Percentiles rank a stretch among this genome's conserved stretches.
These are phyloP conservation scores for Danio albolineatus DNA, from an alignment of 2,797 vertebrate genomes.

Conservation along the genomic window DNA sequence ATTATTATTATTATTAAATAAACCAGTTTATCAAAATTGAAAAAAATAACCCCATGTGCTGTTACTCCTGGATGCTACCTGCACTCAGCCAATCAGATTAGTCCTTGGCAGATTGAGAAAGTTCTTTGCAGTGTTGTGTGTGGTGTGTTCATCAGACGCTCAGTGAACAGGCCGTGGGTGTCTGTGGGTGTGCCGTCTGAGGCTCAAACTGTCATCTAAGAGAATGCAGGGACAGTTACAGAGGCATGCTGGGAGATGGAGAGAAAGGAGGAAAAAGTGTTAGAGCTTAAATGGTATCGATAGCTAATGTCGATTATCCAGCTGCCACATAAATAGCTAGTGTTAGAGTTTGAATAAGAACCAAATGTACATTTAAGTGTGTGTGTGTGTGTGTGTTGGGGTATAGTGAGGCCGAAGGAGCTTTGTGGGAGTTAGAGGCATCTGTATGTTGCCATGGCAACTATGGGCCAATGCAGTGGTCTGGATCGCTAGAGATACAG, in stretches of 20 bases:
- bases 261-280: constrained; percentile 7
- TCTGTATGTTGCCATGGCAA: constrained; percentile 64
- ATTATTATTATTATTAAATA: too few species aligned
- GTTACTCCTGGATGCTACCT: neutral
- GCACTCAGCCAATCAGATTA: neutral
- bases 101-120: constrained; percentile 5
- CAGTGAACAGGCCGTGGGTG: neutral
- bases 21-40: too few species aligned
- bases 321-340: too few species aligned
- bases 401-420: constrained; percentile 47
- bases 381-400: constrained; percentile 30
- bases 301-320: neutral
- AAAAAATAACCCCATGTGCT: too few species aligned
- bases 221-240: constrained; percentile 15
- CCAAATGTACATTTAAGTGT: constrained; percentile 29
- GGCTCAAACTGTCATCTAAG: constrained; percentile 22
- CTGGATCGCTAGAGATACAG: constrained; percentile 46
- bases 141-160: neutral
- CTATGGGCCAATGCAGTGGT: constrained; percentile 59
- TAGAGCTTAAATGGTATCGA: constrained; percentile 22
- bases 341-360: constrained; percentile 4
- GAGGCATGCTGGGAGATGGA: neutral
- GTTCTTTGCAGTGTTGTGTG: constrained; percentile 11
- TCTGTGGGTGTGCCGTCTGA: constrained; percentile 23
- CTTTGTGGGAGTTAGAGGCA: constrained; percentile 61